Conservation (phyloP, 2,797 vertebrate species). For the Lophotriccus pileatus region DNA sequence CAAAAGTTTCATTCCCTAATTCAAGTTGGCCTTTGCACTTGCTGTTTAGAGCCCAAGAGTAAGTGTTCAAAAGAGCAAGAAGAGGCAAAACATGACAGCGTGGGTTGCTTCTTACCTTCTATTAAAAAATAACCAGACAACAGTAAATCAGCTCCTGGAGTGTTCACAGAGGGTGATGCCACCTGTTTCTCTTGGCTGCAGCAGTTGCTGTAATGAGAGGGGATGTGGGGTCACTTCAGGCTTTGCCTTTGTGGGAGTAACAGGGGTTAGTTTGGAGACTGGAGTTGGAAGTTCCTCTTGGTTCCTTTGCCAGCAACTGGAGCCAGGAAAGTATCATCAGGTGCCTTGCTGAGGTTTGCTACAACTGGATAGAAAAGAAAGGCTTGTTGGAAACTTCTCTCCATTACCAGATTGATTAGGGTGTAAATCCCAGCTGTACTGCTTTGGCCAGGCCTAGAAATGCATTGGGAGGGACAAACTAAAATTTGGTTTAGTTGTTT, state of each 20-base stretch:
- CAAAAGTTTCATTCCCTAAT: background rate
- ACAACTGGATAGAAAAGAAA: background rate
- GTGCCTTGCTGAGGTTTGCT: background rate
- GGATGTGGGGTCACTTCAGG: constrained; percentile 2
- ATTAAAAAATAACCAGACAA: constrained; percentile 53
- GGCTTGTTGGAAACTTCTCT: background rate
- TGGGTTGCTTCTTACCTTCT: constrained; percentile 25
- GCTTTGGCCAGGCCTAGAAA: background rate
- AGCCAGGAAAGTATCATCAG: constrained; percentile 18
- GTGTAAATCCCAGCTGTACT: background rate
- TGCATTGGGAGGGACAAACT: background rate
- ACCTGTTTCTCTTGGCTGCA: constrained; percentile 26
- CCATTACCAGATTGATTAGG: background rate
- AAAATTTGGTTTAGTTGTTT: background rate
- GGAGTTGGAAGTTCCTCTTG: background rate
- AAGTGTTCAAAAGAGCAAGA: constrained; percentile 5
- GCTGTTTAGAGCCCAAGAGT: background rate
- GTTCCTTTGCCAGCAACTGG: background rate
- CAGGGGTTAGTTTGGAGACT: background rate
- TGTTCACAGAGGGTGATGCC: background rate
- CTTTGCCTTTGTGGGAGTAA: background rate
- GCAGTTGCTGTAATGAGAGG: background rate
- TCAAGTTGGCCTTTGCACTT: background rate
- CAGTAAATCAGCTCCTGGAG: constrained; percentile 26
- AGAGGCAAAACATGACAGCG: background rate